phyloP scores from a whole-genome alignment of 2,888 invertebrate genomes.

The Hydraecia micacea region DNA sequence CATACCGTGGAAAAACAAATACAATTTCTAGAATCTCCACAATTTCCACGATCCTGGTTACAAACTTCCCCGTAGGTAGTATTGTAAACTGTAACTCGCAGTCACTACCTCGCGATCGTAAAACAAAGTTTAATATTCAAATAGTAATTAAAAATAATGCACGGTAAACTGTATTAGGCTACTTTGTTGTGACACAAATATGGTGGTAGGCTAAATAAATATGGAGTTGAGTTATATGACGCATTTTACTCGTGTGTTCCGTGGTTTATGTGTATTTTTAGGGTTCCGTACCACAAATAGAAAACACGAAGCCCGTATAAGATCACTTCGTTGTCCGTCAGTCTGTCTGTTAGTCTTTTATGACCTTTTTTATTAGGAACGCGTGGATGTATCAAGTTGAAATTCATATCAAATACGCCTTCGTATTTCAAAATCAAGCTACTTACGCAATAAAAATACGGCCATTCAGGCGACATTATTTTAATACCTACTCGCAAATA shows the following conservation, averaged over 20 bases:
- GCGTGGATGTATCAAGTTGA: neutral
- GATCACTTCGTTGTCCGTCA: neutral
- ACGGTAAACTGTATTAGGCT: slow-evolving; percentile 29
- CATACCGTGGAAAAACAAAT: neutral
- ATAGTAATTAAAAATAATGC: slow-evolving; percentile 69
- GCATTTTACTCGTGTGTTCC: neutral
- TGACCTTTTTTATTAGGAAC: neutral
- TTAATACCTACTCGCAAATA: neutral
- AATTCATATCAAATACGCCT: neutral
- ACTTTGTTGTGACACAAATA: slow-evolving; percentile 39
- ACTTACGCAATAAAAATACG: neutral
- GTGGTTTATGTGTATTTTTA: slow-evolving; percentile 16
- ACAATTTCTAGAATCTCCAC: slow-evolving; percentile 14
- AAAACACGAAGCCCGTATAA: neutral
- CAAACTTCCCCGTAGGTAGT: slow-evolving; percentile 47
- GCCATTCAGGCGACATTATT: neutral
- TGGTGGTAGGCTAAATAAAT: slow-evolving; percentile 7
- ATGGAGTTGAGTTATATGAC: neutral
- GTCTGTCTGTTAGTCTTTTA: neutral
- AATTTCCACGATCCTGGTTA: slow-evolving; percentile 21
- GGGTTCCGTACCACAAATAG: neutral
- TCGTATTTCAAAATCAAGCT: neutral
- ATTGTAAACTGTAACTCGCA: slow-evolving; percentile 65
- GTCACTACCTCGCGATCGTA: slow-evolving; percentile 54
- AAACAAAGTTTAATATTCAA: slow-evolving; percentile 67